Percentiles rank a stretch among this genome's conserved stretches.
These are phyloP conservation scores for Micromussa lordhowensis DNA, from an alignment of 92 coral and sea anemone species.

Conservation along the genomic window DNA sequence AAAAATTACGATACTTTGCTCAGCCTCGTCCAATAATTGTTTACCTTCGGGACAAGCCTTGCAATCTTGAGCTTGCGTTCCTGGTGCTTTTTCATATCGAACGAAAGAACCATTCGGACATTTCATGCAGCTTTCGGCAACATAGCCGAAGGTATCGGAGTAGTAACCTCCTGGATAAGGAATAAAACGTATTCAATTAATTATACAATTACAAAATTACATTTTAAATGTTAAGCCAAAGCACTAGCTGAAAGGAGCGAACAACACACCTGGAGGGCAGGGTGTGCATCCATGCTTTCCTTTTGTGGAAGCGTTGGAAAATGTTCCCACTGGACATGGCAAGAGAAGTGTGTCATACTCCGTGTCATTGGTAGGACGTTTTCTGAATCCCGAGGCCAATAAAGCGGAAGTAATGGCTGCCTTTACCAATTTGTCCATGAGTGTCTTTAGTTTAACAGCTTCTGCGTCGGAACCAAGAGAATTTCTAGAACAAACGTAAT, in stretches of 20 bases:
- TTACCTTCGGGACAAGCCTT: background rate
- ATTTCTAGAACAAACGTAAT: background rate
- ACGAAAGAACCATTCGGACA: constrained; percentile 9
- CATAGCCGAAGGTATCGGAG: background rate
- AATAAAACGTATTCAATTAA: no score
- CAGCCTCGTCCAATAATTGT: no score
- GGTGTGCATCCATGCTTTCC: background rate
- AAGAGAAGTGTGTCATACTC: background rate
- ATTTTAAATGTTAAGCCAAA: background rate
- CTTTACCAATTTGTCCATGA: background rate
- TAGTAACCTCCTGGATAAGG: constrained; percentile 1
- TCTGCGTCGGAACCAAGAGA: background rate
- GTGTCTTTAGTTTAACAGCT: background rate
- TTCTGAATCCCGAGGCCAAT: background rate
- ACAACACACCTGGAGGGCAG: constrained; percentile 1
- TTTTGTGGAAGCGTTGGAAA: background rate
- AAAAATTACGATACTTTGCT: no score
- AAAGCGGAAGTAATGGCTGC: background rate
- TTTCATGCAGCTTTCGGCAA: background rate
- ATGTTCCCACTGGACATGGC: background rate
- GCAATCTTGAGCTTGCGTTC: constrained; percentile 1
- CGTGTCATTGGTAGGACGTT: background rate
- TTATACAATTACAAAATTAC: no score
- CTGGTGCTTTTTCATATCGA: background rate
- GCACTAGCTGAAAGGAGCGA: background rate